Conservation (phyloP, 2,113 vertebrate species). For the Accipiter cooperii region DNA sequence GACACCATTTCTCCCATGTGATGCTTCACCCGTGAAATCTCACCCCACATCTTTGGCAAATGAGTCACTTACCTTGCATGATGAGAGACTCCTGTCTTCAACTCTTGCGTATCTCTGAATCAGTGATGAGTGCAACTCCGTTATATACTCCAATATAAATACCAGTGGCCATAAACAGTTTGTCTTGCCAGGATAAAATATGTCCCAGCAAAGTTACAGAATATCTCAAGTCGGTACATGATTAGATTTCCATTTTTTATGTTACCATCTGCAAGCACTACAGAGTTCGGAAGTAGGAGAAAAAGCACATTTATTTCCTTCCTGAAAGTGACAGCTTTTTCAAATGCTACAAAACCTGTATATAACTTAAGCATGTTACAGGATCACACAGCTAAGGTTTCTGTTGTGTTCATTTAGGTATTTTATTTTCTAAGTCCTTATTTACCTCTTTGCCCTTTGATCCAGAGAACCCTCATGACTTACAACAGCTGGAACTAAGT, state of each 20-base stretch:
- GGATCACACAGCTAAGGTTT: neutral
- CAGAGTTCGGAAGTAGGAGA: neutral
- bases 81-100: neutral
- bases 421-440: neutral
- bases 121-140: neutral
- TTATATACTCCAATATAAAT: neutral
- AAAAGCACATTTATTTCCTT: neutral
- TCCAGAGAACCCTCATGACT: neutral
- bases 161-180: neutral
- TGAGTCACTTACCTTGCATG: neutral
- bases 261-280: neutral
- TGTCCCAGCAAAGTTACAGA: neutral
- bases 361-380: neutral
- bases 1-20: neutral
- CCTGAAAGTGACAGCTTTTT: neutral
- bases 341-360: neutral
- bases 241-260: conserved; percentile 9
- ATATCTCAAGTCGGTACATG: neutral
- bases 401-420: neutral
- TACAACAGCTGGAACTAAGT: neutral
- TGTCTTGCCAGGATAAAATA: neutral
- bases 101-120: neutral
- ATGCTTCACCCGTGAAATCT: neutral
- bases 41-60: neutral
- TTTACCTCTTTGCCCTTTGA: neutral